These are phyloP conservation scores for Vipera latastei DNA, from an alignment of 2,797 vertebrate species.

Conservation along the genomic window DNA sequence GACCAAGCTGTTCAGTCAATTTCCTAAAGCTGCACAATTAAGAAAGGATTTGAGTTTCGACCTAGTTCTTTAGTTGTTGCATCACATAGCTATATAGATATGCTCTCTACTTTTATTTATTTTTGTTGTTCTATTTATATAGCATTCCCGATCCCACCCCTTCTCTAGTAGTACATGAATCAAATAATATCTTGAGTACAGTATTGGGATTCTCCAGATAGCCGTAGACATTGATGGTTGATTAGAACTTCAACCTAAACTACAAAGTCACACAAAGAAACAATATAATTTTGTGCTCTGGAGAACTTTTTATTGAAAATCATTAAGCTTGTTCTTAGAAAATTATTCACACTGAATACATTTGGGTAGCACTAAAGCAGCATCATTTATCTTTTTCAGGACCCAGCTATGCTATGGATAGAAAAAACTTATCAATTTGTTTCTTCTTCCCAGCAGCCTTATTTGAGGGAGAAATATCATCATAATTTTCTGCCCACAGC, in stretches of 20 bases:
- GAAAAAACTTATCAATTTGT: not conserved
- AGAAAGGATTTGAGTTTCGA: not conserved
- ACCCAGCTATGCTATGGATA: not conserved
- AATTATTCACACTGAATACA: not conserved
- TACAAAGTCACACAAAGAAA: not conserved
- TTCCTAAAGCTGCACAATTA: not conserved
- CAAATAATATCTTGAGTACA: not conserved
- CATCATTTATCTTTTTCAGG: not conserved
- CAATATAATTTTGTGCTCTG: not conserved
- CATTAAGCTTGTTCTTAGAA: not conserved
- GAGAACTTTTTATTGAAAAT: not conserved
- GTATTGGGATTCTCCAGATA: not conserved
- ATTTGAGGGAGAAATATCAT: not conserved
- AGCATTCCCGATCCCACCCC: not conserved
- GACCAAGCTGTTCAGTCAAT: not conserved
- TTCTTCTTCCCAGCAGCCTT: not conserved
- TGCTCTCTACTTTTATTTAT: not conserved
- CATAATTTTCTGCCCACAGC: not conserved
- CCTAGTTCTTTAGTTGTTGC: not conserved
- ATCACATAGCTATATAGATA: not conserved
- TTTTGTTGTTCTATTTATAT: not conserved
- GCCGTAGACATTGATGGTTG: not conserved
- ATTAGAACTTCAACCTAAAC: not conserved
- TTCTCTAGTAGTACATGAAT: not conserved
- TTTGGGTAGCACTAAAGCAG: not conserved